Conservation (phyloP, 2,797 vertebrate genomes). For the Sebastes itinus region DNA sequence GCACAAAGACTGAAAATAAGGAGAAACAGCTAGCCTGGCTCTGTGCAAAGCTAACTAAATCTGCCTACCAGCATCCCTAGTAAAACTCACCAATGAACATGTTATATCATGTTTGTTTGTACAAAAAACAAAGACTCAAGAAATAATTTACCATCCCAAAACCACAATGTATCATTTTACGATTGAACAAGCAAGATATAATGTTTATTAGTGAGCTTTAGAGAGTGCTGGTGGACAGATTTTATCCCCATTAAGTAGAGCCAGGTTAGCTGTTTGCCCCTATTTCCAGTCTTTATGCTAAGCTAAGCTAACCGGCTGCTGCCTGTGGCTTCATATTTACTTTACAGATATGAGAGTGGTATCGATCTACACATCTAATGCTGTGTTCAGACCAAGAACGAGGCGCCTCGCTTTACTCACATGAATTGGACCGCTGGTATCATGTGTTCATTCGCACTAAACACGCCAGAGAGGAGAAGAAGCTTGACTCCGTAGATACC, state of each 20-base stretch:
- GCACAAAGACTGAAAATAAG: background rate
- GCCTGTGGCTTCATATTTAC: too few species aligned
- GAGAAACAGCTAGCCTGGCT: background rate
- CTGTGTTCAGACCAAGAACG: too few species aligned
- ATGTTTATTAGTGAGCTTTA: background rate
- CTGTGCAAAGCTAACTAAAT: background rate
- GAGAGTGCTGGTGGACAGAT: background rate
- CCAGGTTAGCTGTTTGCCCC: background rate
- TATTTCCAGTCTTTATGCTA: background rate
- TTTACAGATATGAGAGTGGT: too few species aligned
- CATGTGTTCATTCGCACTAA: too few species aligned
- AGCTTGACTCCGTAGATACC: too few species aligned
- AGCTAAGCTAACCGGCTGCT: background rate
- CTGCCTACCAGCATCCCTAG: background rate
- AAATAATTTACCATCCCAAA: background rate
- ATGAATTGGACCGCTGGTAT: too few species aligned
- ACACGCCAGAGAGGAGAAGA: too few species aligned
- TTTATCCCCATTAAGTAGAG: background rate
- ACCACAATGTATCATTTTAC: background rate
- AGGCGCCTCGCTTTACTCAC: too few species aligned
- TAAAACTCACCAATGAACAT: background rate
- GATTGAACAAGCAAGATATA: background rate
- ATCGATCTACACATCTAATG: too few species aligned
- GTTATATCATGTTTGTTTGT: background rate
- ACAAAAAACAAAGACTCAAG: background rate